Evolutionary conservation across 1,140 invertebrate genomes (phyloP).

Genomic region (Megalonaias nervosa): DNA sequence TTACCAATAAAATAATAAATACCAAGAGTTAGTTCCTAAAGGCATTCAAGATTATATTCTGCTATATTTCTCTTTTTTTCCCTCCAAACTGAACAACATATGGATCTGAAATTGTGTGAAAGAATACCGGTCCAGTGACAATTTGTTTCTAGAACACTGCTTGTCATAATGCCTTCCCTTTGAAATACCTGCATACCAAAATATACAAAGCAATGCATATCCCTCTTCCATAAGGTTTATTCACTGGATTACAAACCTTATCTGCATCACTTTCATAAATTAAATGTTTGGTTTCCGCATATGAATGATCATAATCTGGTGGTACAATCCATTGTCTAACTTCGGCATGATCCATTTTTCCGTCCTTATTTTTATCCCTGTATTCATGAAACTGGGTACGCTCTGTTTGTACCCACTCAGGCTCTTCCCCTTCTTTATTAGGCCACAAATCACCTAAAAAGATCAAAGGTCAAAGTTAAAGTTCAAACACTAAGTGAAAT

Average conservation of each 20-base stretch:
- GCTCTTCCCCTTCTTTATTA: slow-evolving; percentile 80
- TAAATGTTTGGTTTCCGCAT: slow-evolving; percentile 95
- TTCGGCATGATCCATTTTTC: slow-evolving; percentile 90
- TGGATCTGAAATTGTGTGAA: too few relatives aligned
- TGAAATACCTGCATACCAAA: neutral
- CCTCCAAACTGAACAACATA: too few relatives aligned
- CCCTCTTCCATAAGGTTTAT: too few relatives aligned
- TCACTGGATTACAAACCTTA: slow-evolving; percentile 75
- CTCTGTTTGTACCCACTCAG: slow-evolving; percentile 97
- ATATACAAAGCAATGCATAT: too few relatives aligned
- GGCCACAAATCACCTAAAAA: slow-evolving; percentile 68
- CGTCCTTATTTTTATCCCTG: slow-evolving; percentile 89
- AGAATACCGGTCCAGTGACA: too few relatives aligned
- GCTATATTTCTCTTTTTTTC: too few relatives aligned
- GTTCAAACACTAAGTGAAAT: too few relatives aligned
- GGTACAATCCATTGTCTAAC: slow-evolving; percentile 95
- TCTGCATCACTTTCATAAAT: slow-evolving; percentile 95
- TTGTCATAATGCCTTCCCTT: neutral
- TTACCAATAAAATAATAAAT: too few relatives aligned
- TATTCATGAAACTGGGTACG: slow-evolving; percentile 87
- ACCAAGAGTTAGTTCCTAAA: too few relatives aligned
- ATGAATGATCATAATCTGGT: slow-evolving; percentile 96
- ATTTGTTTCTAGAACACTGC: neutral
- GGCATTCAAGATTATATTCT: too few relatives aligned
- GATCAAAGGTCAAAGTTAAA: slow-evolving; percentile 15